Evolutionary conservation across 2,888 invertebrate species (phyloP), one percentile per base, ranked within the genome.

Genomic region (Pherbina coryleti): DNA sequence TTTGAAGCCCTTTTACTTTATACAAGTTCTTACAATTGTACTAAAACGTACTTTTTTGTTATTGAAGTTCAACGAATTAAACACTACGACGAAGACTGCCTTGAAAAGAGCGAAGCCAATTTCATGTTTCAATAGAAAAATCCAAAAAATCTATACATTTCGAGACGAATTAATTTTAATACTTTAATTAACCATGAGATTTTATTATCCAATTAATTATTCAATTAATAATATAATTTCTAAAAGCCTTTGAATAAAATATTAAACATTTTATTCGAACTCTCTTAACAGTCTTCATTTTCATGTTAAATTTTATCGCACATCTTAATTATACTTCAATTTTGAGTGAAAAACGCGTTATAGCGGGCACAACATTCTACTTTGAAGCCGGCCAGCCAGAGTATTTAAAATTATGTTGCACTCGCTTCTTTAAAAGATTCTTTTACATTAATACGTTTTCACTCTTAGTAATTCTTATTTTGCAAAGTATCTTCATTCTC

Each of bases 311-410:
- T 69, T 49, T 19, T 34, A 3, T 31, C 34, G 37, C 22, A 8
- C 55, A 55, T 55, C 19, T 60, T 22, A 34, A 64, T 34, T 19
- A 22, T 44, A 22, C 55, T 19, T 67, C 34, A 22, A 0, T 22
- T 28, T 22, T 9, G 44, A 3, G 44, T 3, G 2, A 44, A 44
- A 2, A 44, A 44, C 44, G 44, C 44, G 1, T 44, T 44, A 44
- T 8, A 64, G 34, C 34, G 64, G 14, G 34, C 64, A 64, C 64
- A 31, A 64, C n/a, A 7, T 25, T 11, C 2, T 31, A 44, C 49
- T 70, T 55, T 70, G 44, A 11, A 64, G 70, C 55, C 70, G 70
- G 70, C 70, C 70, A 55, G 70, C 70, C 70, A 70, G 51, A 28
- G 55, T n/a, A 31, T 37, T 25, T 53, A 0, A 19, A 28, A 31